A percentile compares a stretch with the other conserved stretches of the same genome.
Conservation (phyloP, 2,113 vertebrate species). For the Rhipidura dahli region DNA sequence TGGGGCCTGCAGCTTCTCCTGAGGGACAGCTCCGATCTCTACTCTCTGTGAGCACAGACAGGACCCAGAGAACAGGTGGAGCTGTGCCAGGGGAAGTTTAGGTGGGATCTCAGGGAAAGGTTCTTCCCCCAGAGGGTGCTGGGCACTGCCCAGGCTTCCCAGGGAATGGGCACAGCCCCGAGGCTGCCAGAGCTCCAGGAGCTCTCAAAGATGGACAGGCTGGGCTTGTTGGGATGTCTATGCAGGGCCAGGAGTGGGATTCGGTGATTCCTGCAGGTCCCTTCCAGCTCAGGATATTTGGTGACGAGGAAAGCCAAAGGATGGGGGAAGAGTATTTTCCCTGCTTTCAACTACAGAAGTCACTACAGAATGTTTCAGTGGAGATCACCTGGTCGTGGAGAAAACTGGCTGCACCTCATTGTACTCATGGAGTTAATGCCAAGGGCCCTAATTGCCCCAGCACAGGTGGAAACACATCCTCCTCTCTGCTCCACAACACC, state of each 20-base stretch:
- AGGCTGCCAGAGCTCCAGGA: neutral
- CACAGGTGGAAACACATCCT: neutral
- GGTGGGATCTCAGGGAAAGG: fast-evolving
- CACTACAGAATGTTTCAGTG: fast-evolving
- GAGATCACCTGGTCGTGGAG: neutral
- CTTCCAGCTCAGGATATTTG: neutral
- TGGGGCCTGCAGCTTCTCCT: neutral
- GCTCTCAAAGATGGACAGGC: neutral
- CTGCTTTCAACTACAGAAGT: neutral
- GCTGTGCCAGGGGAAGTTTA: fast-evolving
- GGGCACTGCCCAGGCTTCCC: neutral
- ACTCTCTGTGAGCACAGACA: neutral
- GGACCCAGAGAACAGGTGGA: fast-evolving
- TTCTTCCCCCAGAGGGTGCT: neutral
- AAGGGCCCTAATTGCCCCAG: neutral
- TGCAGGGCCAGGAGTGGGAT: fast-evolving
- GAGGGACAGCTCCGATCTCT: fast-evolving
- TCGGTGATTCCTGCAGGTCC: fast-evolving
- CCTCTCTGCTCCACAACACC: neutral
- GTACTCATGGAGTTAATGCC: fast-evolving
- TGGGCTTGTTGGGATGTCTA: neutral
- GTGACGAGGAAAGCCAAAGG: neutral
- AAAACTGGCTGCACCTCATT: neutral
- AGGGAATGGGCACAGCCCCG: neutral
- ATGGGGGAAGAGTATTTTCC: fast-evolving